Base-by-base conservation (phyloP, 2,888 invertebrate genomes). In the Cacoxenus indagator region DNA sequence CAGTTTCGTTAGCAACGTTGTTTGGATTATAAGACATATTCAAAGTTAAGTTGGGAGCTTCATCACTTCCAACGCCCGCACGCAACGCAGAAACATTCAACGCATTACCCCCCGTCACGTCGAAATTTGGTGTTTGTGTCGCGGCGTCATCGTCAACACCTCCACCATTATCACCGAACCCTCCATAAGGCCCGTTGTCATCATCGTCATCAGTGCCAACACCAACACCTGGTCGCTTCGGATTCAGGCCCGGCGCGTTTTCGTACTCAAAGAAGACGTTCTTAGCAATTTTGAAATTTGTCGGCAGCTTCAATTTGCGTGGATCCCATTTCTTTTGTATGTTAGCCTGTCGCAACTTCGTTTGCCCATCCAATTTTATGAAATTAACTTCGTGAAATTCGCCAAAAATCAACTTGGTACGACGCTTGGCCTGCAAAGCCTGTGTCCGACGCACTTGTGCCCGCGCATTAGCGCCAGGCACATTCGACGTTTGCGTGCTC, bases 141-240 rank as follows among this genome's bases (percentile, higher is more conserved):
- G 70, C 37, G 48, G 67, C 76, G 48, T 75, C 78, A n/a, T 73
- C 74, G 19, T 65, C 70, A 1, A 27, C 72, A 43, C 73, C 74
- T 24, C 45, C 70, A 24, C 24, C 26, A 8, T 64, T 72, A 46
- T 71, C 51, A 22, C 22, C 51, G 22, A 22, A 17, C 9, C 51
- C 51, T 19, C 11, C 11, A 19, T 22, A 17, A 22, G 51, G 19
- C 3, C 68, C 69, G 31, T 72, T 67, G 1, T 54, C 70, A 24
- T 72, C 76, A 59, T 68, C 67, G 19, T 89, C 87, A 82, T 91
- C 91, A 73, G 90, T 89, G 0, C 87, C 87, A 81, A 91, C 91
- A 71, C 90, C 88, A 76, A 2, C 70, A 37, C 37, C 37, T 11
- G 37, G 9, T 9, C 17, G 9, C 22, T 48, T 73, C 22, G 86